Percentiles rank a stretch among this genome's conserved stretches.
Conservation (phyloP, 2,113 vertebrate genomes). For the Argyrosomus japonicus region DNA sequence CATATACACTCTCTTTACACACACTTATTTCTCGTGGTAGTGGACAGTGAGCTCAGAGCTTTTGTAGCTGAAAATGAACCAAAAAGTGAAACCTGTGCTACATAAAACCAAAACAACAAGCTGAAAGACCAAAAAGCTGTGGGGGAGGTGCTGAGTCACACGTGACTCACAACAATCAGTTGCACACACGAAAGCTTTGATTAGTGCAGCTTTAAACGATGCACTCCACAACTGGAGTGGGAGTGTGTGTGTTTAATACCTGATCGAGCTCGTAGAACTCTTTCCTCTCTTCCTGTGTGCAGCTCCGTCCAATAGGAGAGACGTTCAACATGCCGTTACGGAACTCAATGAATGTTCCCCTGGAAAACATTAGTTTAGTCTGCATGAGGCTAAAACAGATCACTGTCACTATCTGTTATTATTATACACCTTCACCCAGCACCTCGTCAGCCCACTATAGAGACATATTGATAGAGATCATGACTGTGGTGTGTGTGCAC, state of each 20-base stretch:
- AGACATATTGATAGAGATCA: background rate
- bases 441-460: too few relatives aligned
- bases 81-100: too few relatives aligned
- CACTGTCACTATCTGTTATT: background rate
- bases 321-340: constrained; percentile 96
- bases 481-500: constrained; percentile 64
- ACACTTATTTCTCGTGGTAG: too few relatives aligned
- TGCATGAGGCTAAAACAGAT: background rate
- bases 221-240: too few relatives aligned
- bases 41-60: too few relatives aligned
- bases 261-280: constrained; percentile 95
- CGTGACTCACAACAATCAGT: too few relatives aligned
- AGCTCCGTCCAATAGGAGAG: constrained; percentile 94
- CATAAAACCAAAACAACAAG: too few relatives aligned
- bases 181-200: too few relatives aligned
- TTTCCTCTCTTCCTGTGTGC: constrained; percentile 90
- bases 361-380: constrained; percentile 61
- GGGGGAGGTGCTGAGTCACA: too few relatives aligned
- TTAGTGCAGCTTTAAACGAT: background rate
- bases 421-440: background rate
- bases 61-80: too few relatives aligned
- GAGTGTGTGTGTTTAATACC: constrained; percentile 67
- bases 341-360: constrained; percentile 98
- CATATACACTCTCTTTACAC: too few relatives aligned
- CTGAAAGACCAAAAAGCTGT: too few relatives aligned